Percentiles rank a stretch among this genome's conserved stretches.
phyloP scores from a whole-genome alignment of 2,888 invertebrate genomes.

The Gastrophysa polygoni region DNA sequence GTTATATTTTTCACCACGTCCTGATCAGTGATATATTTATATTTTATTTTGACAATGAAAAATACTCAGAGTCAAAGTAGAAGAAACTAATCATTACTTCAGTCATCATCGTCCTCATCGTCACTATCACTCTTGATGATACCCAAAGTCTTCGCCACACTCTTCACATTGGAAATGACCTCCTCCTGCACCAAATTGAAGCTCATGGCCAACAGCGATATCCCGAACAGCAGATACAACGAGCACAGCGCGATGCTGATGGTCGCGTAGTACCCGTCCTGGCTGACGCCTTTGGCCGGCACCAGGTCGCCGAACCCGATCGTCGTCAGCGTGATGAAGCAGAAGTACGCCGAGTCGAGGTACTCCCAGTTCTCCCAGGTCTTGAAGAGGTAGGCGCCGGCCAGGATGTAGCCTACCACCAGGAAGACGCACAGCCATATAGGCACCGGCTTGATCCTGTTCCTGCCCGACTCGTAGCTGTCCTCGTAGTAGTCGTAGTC shows the following conservation, averaged over 20 bases:
- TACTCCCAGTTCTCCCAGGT: conserved; percentile 87
- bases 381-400: conserved; percentile 85
- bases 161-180: conserved; percentile 86
- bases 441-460: conserved; percentile 74
- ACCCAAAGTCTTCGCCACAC: conserved; percentile 83
- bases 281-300: conserved; percentile 73
- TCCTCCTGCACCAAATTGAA: conserved; percentile 96
- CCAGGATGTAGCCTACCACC: conserved; percentile 87
- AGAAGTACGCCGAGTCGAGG: conserved; percentile 90
- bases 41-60: too few relatives aligned
- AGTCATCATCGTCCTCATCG: conserved; percentile 61
- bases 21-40: too few relatives aligned
- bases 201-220: conserved; percentile 93
- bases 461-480: conserved; percentile 53
- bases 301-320: conserved; percentile 94
- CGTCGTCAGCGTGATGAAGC: conserved; percentile 91
- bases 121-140: conserved; percentile 79
- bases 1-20: too few relatives aligned
- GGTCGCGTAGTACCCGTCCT: conserved; percentile 52
- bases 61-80: too few relatives aligned
- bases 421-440: conserved; percentile 89
- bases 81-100: not conserved
- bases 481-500: conserved; percentile 57
- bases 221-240: conserved; percentile 91
- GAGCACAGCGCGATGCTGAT: conserved; percentile 85